Evolutionary conservation across 2,113 vertebrate genomes (phyloP).

Genomic region (Corythornis vintsioides): DNA sequence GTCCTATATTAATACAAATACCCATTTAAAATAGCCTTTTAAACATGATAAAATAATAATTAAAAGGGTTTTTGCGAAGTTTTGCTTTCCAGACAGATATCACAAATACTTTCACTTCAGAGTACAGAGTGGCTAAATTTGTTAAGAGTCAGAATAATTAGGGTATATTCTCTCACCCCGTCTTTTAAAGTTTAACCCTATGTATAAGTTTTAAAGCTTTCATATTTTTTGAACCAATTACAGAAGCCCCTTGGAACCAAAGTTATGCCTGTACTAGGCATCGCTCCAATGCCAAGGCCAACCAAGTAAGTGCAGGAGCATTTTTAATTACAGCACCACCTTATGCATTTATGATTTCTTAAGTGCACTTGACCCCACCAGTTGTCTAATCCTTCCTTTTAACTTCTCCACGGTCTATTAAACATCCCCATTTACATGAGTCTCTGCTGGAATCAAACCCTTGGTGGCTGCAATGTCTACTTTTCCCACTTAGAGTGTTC

Average conservation of each 20-base stretch:
- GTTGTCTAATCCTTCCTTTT: slow-evolving; percentile 67
- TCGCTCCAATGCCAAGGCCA: neutral
- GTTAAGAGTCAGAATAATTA: neutral
- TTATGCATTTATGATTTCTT: slow-evolving; percentile 36
- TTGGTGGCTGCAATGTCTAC: slow-evolving; percentile 29
- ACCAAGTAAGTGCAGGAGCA: neutral
- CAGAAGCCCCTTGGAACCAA: neutral
- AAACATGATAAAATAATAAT: neutral
- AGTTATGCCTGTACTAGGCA: neutral
- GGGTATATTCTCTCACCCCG: neutral
- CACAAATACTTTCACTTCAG: neutral
- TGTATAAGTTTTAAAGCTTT: neutral
- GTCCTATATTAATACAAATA: neutral
- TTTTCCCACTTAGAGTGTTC: neutral
- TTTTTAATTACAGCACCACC: slow-evolving; percentile 55
- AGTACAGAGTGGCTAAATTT: neutral
- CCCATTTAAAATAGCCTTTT: neutral
- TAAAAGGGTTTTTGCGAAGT: neutral
- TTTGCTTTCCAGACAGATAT: neutral
- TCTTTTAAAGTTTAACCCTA: neutral
- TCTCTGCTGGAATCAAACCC: slow-evolving; percentile 48
- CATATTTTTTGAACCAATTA: neutral
- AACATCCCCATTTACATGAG: slow-evolving; percentile 60
- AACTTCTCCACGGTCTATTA: slow-evolving; percentile 67
- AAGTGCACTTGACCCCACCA: slow-evolving; percentile 47